Conservation (phyloP, 2,888 invertebrate genomes). For the Mechanitis mazaeus region DNA sequence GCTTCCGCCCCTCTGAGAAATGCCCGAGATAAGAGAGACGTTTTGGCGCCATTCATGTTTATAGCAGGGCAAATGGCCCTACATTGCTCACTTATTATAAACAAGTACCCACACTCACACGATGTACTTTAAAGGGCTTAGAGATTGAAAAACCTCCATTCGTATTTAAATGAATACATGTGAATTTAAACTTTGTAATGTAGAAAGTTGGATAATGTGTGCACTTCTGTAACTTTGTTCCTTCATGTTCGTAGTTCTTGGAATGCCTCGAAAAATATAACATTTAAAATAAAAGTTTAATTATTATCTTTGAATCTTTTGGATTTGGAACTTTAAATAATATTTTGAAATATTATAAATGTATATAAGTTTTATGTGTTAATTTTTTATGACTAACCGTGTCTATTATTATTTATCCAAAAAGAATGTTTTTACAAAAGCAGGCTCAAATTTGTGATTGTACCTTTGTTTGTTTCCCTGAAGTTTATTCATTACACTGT, state of each 20-base stretch:
- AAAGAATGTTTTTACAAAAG: too few relatives aligned
- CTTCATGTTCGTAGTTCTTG: conserved; percentile 10
- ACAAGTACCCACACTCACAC: conserved; percentile 48
- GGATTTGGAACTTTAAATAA: background rate
- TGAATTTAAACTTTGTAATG: conserved; percentile 21
- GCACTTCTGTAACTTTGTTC: conserved; percentile 15
- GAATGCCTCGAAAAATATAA: background rate
- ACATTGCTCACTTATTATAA: conserved; percentile 73
- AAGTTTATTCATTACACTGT: too few relatives aligned
- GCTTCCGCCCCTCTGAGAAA: conserved; percentile 73
- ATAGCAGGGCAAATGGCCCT: conserved; percentile 72
- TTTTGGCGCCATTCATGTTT: conserved; percentile 76
- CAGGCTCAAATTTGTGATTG: too few relatives aligned
- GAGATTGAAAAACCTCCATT: conserved; percentile 44
- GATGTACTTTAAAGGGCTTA: conserved; percentile 26
- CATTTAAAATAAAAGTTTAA: background rate
- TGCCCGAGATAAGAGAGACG: conserved; percentile 75
- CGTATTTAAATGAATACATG: conserved; percentile 23
- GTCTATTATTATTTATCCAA: too few relatives aligned
- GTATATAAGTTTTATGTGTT: too few relatives aligned
- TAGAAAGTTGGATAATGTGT: conserved; percentile 17
- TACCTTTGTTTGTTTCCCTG: too few relatives aligned
- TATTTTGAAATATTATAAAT: too few relatives aligned
- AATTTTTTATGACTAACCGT: too few relatives aligned
- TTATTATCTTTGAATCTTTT: background rate